Conservation (phyloP, 2,888 invertebrate species). For the Drosophila dives region DNA sequence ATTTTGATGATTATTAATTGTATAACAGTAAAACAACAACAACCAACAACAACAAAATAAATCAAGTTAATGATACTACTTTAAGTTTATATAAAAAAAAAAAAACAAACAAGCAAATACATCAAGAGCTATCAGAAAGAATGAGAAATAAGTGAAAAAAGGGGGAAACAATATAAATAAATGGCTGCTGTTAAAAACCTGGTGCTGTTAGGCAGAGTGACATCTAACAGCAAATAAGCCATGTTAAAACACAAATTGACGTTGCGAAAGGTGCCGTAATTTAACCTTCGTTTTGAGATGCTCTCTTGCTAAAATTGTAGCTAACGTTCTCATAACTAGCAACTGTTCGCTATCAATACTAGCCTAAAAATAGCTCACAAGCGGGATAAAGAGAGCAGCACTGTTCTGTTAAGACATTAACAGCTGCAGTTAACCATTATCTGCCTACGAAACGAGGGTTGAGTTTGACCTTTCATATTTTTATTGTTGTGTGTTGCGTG, state of each 20-base stretch:
- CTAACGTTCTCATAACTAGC: not conserved
- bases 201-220: not conserved
- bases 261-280: not conserved
- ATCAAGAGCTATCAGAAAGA: constrained; percentile 31
- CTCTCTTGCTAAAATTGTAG: not conserved
- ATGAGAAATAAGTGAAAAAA: constrained; percentile 5
- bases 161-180: not conserved
- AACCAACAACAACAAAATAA: constrained; percentile 63
- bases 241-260: not conserved
- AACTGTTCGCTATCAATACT: not conserved
- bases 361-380: not conserved
- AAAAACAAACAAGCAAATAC: constrained; percentile 27
- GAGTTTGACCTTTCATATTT: constrained; percentile 19
- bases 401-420: constrained; percentile 41
- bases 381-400: constrained; percentile 12
- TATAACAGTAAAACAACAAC: constrained; percentile 74
- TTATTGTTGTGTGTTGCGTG: constrained; percentile 20
- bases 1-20: constrained; percentile 78
- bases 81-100: constrained; percentile 72
- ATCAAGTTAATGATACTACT: constrained; percentile 77
- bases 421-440: constrained; percentile 31
- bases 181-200: not conserved
- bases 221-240: not conserved
- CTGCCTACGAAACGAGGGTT: constrained; percentile 36
- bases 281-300: not conserved